These are phyloP conservation scores for Spilarctia lutea DNA, from an alignment of 2,888 invertebrate species.

Conservation along the genomic window DNA sequence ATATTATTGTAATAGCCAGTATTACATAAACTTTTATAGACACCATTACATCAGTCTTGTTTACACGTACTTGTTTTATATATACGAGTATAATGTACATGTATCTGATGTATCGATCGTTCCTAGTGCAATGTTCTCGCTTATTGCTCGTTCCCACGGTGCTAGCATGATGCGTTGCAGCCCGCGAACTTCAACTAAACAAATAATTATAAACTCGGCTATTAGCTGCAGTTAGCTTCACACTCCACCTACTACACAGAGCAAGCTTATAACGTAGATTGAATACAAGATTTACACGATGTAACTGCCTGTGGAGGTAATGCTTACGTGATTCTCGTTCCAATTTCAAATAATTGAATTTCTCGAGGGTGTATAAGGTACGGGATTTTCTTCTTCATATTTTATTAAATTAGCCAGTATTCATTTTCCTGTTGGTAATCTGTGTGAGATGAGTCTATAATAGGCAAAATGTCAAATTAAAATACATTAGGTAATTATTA, in stretches of 20 bases:
- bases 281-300: conserved; percentile 6
- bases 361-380: conserved; percentile 3
- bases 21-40: neutral
- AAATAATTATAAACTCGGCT: conserved; percentile 50
- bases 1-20: neutral
- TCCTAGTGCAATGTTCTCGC: conserved; percentile 5
- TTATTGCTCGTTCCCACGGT: conserved; percentile 45
- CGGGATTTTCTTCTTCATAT: conserved; percentile 11
- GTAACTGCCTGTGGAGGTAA: neutral
- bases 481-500: neutral
- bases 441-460: neutral
- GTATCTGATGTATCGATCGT: neutral
- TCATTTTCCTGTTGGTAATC: neutral
- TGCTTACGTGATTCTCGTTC: conserved; percentile 13
- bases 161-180: conserved; percentile 20
- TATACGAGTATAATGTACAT: neutral
- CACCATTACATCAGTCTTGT: neutral
- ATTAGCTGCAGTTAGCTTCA: conserved; percentile 35
- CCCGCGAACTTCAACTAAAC: conserved; percentile 43
- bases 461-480: neutral
- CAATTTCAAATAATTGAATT: conserved; percentile 32
- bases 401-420: conserved; percentile 5
- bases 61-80: neutral
- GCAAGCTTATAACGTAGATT: conserved; percentile 9
- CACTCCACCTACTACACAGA: conserved; percentile 26